Evolutionary conservation across 2,888 invertebrate species (phyloP).

Genomic region (Venusia cambrica): DNA sequence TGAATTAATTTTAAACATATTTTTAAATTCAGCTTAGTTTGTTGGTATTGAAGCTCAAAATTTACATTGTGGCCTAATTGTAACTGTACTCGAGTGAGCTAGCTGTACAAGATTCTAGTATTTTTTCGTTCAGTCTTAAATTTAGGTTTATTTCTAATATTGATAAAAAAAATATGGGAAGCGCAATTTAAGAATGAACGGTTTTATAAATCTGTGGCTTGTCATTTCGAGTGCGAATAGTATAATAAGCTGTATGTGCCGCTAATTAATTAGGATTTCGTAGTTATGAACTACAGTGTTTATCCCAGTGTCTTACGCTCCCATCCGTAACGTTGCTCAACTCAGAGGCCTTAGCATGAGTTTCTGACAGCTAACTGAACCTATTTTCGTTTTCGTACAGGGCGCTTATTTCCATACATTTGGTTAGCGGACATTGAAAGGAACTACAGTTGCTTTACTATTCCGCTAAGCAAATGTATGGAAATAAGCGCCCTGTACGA

Average conservation of each 20-base stretch:
- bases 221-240: conserved; percentile 9
- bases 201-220: conserved; percentile 3
- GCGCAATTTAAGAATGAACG: too few relatives aligned
- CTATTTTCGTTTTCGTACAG: conserved; percentile 13
- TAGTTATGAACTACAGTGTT: conserved; percentile 40
- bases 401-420: too few relatives aligned
- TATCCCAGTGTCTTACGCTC: conserved; percentile 40
- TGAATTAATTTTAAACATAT: conserved; percentile 22
- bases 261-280: conserved; percentile 24
- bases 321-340: conserved; percentile 42
- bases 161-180: too few relatives aligned
- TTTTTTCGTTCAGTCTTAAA: neutral
- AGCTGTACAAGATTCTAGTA: neutral
- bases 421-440: too few relatives aligned
- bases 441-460: too few relatives aligned
- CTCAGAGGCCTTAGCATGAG: too few relatives aligned
- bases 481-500: too few relatives aligned
- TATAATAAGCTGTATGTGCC: conserved; percentile 13
- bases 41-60: conserved; percentile 20
- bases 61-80: conserved; percentile 29
- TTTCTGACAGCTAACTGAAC: conserved; percentile 22
- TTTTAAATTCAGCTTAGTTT: conserved; percentile 18
- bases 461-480: too few relatives aligned
- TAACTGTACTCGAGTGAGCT: conserved; percentile 13
- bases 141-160: too few relatives aligned